These are phyloP conservation scores for Prinia subflava DNA, from an alignment of 2,113 vertebrate genomes.

Conservation along the genomic window DNA sequence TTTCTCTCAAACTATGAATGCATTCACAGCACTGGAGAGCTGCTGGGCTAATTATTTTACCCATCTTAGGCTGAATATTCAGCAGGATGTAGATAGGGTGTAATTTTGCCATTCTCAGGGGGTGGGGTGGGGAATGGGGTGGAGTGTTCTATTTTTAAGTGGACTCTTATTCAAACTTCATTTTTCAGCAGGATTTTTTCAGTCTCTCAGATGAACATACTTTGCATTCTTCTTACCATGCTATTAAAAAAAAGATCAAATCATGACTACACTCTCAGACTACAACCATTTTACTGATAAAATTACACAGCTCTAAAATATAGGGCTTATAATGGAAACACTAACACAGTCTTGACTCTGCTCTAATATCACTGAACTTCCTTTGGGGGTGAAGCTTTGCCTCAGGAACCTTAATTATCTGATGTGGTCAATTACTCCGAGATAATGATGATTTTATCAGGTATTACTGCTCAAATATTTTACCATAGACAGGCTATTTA, in stretches of 20 bases:
- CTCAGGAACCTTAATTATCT: conserved; percentile 73
- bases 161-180: not conserved
- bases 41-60: not conserved
- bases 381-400: conserved; percentile 64
- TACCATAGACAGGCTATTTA: conserved; percentile 65
- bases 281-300: not conserved
- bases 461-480: conserved; percentile 69
- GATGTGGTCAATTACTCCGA: conserved; percentile 74
- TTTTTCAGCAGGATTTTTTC: not conserved
- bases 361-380: conserved; percentile 65
- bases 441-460: conserved; percentile 74
- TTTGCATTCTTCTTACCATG: not conserved
- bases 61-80: not conserved
- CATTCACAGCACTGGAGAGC: not conserved
- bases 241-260: not conserved
- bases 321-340: conserved; percentile 44
- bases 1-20: not conserved
- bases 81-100: not conserved
- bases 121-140: not conserved
- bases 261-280: not conserved
- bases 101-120: not conserved
- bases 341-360: conserved; percentile 50
- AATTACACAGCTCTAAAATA: conserved; percentile 32
- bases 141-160: not conserved
- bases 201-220: not conserved